Conservation (phyloP, 2,797 vertebrate species). For the Halcyon leucocephala region DNA sequence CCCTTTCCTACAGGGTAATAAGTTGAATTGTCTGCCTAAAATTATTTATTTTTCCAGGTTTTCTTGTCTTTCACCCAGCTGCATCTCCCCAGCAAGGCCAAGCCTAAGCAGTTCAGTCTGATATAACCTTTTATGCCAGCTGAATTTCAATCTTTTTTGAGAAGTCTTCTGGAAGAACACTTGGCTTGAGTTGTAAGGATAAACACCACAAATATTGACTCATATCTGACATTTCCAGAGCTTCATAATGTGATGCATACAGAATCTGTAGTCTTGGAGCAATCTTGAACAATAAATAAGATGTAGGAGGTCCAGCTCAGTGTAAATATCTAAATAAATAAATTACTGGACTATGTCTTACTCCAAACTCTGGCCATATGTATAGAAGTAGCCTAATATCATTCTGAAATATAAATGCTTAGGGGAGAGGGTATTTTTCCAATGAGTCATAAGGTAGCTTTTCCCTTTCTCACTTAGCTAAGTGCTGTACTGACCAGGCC, state of each 20-base stretch:
- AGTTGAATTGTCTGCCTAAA: background rate
- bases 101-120: background rate
- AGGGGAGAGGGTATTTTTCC: background rate
- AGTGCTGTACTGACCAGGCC: background rate
- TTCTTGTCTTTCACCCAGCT: background rate
- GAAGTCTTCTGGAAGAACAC: background rate
- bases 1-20: background rate
- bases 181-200: constrained; percentile 15
- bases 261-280: background rate
- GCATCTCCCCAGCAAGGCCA: background rate
- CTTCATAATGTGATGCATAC: constrained; percentile 2
- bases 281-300: background rate
- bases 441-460: background rate
- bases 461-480: background rate
- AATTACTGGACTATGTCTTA: background rate
- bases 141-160: constrained; percentile 16
- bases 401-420: background rate
- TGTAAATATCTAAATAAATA: background rate
- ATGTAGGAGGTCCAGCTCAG: background rate
- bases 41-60: background rate
- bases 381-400: background rate
- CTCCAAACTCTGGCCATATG: background rate
- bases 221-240: constrained; percentile 48
- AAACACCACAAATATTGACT: constrained; percentile 60
- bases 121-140: background rate